These are phyloP conservation scores for Halocaridina rubra DNA, from an alignment of 2,888 invertebrate species.

Conservation along the genomic window DNA sequence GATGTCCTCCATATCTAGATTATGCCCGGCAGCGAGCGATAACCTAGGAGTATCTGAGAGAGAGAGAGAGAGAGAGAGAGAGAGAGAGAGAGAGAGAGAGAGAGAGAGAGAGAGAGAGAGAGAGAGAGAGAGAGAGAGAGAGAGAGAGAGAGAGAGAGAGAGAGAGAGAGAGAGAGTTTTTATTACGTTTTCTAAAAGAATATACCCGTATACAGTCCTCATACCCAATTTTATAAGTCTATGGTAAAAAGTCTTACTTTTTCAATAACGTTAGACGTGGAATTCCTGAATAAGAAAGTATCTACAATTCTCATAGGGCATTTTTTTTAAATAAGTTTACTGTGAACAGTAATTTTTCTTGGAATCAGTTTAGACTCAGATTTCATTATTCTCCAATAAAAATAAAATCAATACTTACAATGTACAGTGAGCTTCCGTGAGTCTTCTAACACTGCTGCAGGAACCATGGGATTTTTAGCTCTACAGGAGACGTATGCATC, in stretches of 20 bases:
- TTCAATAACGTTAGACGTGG: no score
- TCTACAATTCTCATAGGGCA: no score
- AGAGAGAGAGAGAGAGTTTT: neutral
- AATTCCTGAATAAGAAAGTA: no score
- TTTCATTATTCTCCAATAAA: no score
- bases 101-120: neutral
- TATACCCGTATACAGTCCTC: no score
- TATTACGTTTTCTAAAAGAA: neutral
- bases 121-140: neutral
- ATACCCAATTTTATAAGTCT: no score
- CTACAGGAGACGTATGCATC: conserved; percentile 83
- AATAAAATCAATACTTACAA: no score
- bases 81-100: neutral
- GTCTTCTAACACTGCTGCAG: conserved; percentile 76
- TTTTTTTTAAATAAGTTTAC: no score
- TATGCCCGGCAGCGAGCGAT: conserved; percentile 50
- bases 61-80: neutral
- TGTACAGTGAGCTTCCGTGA: conserved; percentile 85
- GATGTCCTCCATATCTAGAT: conserved; percentile 61
- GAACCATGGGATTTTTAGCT: conserved; percentile 76
- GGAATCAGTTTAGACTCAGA: no score
- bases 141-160: neutral
- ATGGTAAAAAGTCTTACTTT: no score
- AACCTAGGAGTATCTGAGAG: conserved; percentile 55
- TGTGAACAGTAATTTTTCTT: no score